Evolutionary conservation across 2,797 vertebrate species (phyloP).

Genomic region (Tenualosa thibaudeaui): DNA sequence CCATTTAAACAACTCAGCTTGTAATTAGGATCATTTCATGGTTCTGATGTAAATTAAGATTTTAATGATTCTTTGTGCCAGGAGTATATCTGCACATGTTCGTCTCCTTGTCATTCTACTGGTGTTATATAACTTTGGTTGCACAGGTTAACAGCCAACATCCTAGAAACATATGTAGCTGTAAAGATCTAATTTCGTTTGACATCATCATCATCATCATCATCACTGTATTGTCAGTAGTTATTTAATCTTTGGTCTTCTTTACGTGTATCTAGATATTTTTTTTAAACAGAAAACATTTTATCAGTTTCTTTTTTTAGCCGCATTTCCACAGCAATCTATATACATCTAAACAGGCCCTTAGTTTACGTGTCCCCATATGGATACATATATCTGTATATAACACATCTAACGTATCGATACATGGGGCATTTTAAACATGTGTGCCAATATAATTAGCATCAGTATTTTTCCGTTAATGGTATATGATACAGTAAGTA

Average conservation of each 20-base stretch:
- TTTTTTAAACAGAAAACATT: too few relatives aligned
- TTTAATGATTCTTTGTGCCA: background rate
- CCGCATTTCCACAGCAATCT: too few relatives aligned
- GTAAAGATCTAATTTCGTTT: background rate
- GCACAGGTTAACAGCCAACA: background rate
- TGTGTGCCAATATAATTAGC: background rate
- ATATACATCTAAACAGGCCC: too few relatives aligned
- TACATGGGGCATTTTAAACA: background rate
- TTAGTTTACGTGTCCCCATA: background rate
- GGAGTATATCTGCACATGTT: background rate
- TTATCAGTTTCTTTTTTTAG: too few relatives aligned
- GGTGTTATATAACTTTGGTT: background rate
- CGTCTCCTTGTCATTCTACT: background rate
- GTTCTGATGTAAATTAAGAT: background rate
- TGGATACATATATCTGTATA: background rate
- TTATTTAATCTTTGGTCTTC: too few relatives aligned
- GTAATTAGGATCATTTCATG: background rate
- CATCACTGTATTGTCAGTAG: too few relatives aligned
- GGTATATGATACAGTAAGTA: background rate
- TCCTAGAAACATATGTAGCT: background rate
- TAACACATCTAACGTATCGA: too few relatives aligned
- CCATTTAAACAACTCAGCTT: background rate
- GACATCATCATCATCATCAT: too few relatives aligned
- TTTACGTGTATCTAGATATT: too few relatives aligned
- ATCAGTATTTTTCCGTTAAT: background rate